Evolutionary conservation across 2,888 invertebrate species (phyloP).

Genomic region (Epirrita christyi): DNA sequence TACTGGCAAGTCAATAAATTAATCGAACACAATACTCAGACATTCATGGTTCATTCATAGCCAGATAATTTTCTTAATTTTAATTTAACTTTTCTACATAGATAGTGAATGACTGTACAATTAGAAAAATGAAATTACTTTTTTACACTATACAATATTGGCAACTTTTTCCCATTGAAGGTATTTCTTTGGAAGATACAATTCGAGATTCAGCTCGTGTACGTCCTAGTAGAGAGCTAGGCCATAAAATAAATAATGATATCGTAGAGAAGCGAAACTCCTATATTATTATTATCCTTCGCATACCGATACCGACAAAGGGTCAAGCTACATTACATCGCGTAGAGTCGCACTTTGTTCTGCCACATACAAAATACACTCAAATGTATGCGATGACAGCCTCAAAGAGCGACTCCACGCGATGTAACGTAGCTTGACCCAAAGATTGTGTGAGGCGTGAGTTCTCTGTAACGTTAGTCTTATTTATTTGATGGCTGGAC

Average conservation of each 20-base stretch:
- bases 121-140: slow-evolving; percentile 48
- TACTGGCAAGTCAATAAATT: slow-evolving; percentile 29
- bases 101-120: slow-evolving; percentile 43
- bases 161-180: slow-evolving; percentile 56
- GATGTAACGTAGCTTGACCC: too few species aligned
- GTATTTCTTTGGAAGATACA: slow-evolving; percentile 59
- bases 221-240: slow-evolving; percentile 12
- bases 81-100: slow-evolving; percentile 22
- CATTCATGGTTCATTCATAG: slow-evolving; percentile 45
- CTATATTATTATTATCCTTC: not conserved
- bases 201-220: slow-evolving; percentile 39
- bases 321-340: not conserved
- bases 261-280: not conserved
- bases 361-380: too few species aligned
- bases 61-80: slow-evolving; percentile 35
- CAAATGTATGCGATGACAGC: too few species aligned
- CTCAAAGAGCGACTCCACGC: too few species aligned
- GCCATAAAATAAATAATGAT: slow-evolving; percentile 1
- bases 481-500: slow-evolving; percentile 4
- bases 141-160: slow-evolving; percentile 61
- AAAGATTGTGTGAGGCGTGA: not conserved
- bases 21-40: not conserved
- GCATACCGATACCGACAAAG: not conserved
- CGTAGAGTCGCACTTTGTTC: too few species aligned
- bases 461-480: not conserved